Evolutionary conservation across 2,888 invertebrate genomes (phyloP), one percentile per base, ranked within the genome.

Genomic region (Xestia rhomboidea): DNA sequence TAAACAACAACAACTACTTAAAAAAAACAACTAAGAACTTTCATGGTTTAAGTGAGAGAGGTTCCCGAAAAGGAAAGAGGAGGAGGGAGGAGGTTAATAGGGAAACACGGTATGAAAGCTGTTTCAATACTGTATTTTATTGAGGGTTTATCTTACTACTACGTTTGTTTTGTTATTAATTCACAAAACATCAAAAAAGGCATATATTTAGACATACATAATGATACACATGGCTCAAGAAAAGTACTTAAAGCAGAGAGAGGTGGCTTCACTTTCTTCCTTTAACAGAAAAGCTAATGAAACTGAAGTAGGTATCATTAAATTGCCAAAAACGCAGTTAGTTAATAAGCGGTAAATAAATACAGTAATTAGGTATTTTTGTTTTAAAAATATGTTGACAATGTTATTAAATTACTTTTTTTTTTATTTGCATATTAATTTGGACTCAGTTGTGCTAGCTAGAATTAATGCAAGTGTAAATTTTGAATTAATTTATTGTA

Each of bases 61-160:
- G 49, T 69, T 62, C 2, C 64, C 21, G n/a, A 83, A n/a, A n/a
- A n/a, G n/a, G n/a, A n/a, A n/a, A n/a, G n/a, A n/a, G n/a, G n/a
- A n/a, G n/a, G n/a, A n/a, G n/a, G n/a, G n/a, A n/a, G 49, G 67
- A 71, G 75, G 46, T 86, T 72, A 75, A 69, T 71, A 82, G 44
- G 71, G 54, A 64, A 75, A 76, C 21, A 46, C n/a, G 27, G 11
- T 18, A 57, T 15, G 27, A n/a, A 49, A 44, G 41, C 34, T n/a
- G 34, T 83, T 77, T 77, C 15, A 77, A 51, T 83, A 51, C 4
- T 74, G 41, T 51, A 41, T 41, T 77, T 34, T 11, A 38, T 60
- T 60, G 11, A 18, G n/a, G 13, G n/a, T 64, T 77, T 51, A 21
- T 38, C 2, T 51, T 49, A 68, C 18, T 46, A 8, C 30, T 27